phyloP scores from a whole-genome alignment of 1,140 invertebrate species.

The Cylas formicarius region DNA sequence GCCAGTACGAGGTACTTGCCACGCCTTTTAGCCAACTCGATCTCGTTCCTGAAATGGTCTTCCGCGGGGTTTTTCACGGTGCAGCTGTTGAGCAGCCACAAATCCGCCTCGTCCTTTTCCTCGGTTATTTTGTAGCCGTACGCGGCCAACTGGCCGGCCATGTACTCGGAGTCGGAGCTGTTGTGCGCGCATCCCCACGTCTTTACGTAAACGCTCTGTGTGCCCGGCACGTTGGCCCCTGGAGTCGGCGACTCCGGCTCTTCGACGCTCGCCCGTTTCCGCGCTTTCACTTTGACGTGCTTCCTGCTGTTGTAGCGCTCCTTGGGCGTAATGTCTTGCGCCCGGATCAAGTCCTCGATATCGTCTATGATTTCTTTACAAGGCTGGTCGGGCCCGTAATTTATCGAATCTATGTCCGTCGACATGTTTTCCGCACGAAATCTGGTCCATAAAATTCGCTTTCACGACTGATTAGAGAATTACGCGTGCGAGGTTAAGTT shows the following conservation, averaged over 20 bases:
- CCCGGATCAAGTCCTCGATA: slow-evolving; percentile 73
- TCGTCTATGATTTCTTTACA: slow-evolving; percentile 64
- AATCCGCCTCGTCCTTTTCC: slow-evolving; percentile 73
- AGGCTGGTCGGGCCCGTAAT: no score
- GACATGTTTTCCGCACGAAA: no score
- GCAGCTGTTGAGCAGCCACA: slow-evolving; percentile 96
- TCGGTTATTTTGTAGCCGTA: slow-evolving; percentile 84
- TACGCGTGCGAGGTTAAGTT: no score
- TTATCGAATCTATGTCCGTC: no score
- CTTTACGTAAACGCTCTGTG: slow-evolving; percentile 85
- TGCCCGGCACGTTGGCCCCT: slow-evolving; percentile 73
- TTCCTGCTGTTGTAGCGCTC: slow-evolving; percentile 63
- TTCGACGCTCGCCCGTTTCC: no score
- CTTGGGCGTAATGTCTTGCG: slow-evolving; percentile 68
- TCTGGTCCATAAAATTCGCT: no score
- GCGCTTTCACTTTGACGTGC: slow-evolving; percentile 56
- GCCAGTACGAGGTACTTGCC: slow-evolving; percentile 88
- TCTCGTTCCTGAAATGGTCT: slow-evolving; percentile 93
- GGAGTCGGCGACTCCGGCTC: no score
- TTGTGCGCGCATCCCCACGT: slow-evolving; percentile 99
- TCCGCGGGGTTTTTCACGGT: slow-evolving; percentile 97
- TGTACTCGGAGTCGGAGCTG: slow-evolving; percentile 93
- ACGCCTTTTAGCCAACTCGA: slow-evolving; percentile 64
- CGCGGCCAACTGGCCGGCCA: slow-evolving; percentile 85
- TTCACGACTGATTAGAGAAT: no score